phyloP scores from a whole-genome alignment of 2,888 invertebrate genomes.

The Dasysyrphus albostriatus region DNA sequence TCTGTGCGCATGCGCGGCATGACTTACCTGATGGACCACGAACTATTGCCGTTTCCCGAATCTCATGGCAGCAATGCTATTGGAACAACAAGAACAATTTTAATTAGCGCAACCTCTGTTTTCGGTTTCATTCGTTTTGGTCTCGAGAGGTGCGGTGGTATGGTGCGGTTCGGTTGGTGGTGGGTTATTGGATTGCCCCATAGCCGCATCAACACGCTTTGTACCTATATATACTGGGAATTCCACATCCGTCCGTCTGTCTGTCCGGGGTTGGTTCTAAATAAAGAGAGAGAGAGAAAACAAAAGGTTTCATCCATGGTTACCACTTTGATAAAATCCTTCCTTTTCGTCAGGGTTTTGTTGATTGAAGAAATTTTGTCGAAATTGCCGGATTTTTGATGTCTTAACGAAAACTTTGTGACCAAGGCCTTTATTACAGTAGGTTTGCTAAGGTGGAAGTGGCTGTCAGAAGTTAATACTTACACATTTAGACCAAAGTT shows the following conservation, averaged over 20 bases:
- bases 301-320: conserved; percentile 3
- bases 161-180: conserved; percentile 10
- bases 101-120: conserved; percentile 84
- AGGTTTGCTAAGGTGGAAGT: too few relatives aligned
- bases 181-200: conserved; percentile 70
- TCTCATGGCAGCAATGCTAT: conserved; percentile 64
- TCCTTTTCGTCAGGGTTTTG: neutral
- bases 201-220: conserved; percentile 38
- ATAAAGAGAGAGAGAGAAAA: conserved; percentile 51
- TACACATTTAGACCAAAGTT: too few relatives aligned
- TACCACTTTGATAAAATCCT: neutral
- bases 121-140: conserved; percentile 81
- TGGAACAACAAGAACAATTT: conserved; percentile 80
- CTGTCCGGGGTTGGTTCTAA: conserved; percentile 27
- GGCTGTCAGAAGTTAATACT: too few relatives aligned
- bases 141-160: conserved; percentile 35
- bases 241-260: conserved; percentile 63
- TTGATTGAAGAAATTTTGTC: too few relatives aligned
- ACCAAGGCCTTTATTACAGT: too few relatives aligned
- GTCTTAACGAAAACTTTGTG: too few relatives aligned
- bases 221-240: conserved; percentile 39
- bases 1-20: conserved; percentile 37
- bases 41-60: conserved; percentile 68
- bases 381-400: too few relatives aligned
- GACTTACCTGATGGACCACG: conserved; percentile 46